These are phyloP conservation scores for Turdus rufiventris DNA, from an alignment of 2,113 vertebrate genomes.

Conservation along the genomic window DNA sequence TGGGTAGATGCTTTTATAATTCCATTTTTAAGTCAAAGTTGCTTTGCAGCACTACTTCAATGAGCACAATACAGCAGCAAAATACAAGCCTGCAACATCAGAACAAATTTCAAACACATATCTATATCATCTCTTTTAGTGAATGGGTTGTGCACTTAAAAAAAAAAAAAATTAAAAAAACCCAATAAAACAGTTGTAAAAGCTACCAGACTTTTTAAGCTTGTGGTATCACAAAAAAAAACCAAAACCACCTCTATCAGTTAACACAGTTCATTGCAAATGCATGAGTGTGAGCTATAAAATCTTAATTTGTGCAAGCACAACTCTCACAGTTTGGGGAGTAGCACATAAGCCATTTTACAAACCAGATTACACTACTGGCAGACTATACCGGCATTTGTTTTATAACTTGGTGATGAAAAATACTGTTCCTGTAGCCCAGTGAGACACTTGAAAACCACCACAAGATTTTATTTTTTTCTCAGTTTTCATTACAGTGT, in stretches of 20 bases:
- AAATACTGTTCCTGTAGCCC: not conserved
- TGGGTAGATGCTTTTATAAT: not conserved
- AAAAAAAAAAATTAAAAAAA: no score
- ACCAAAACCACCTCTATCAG: not conserved
- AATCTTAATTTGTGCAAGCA: not conserved
- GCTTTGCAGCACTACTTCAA: not conserved
- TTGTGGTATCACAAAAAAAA: not conserved
- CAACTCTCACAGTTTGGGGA: not conserved
- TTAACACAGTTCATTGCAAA: not conserved
- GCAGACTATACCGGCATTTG: not conserved
- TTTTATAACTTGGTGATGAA: not conserved
- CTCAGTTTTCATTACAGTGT: not conserved
- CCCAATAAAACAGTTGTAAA: not conserved
- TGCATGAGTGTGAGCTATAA: not conserved
- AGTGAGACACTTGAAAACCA: not conserved
- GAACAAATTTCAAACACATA: not conserved
- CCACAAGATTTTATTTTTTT: accelerated
- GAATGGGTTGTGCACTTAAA: accelerated
- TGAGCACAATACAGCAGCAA: not conserved
- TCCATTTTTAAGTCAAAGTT: not conserved
- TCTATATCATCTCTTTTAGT: not conserved
- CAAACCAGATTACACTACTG: not conserved
- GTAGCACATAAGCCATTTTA: not conserved
- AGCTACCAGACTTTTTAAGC: not conserved
- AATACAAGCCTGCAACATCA: not conserved